phyloP scores from a whole-genome alignment of 2,888 invertebrate species.

The Diachrysia chrysitis region DNA sequence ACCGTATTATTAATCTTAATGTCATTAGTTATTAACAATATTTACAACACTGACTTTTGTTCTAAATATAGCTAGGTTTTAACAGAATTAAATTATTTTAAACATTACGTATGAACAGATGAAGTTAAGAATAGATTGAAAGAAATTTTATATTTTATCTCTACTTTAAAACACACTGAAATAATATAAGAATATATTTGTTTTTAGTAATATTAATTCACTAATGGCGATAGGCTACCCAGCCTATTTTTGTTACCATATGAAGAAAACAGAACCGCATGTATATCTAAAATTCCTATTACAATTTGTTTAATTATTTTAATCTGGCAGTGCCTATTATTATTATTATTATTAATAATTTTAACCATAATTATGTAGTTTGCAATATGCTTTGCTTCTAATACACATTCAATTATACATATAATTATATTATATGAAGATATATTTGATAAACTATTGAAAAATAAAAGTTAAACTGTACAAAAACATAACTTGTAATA shows the following conservation, averaged over 20 bases:
- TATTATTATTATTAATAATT: conserved; percentile 60
- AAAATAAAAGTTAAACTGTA: conserved; percentile 23
- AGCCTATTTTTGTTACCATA: background rate
- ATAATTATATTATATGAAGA: conserved; percentile 19
- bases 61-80: conserved; percentile 49
- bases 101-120: conserved; percentile 25
- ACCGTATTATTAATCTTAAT: conserved; percentile 60
- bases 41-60: conserved; percentile 75
- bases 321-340: conserved; percentile 74
- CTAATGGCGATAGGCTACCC: background rate
- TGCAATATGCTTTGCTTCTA: conserved; percentile 29
- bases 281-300: conserved; percentile 7
- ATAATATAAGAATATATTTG: background rate
- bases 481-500: conserved; percentile 34
- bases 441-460: conserved; percentile 15
- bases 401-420: conserved; percentile 31
- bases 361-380: conserved; percentile 29
- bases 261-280: background rate
- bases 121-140: conserved; percentile 21
- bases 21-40: conserved; percentile 70
- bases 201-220: background rate
- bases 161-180: background rate
- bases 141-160: background rate
- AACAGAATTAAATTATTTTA: conserved; percentile 39
- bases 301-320: conserved; percentile 42